Percentiles rank a stretch among this genome's conserved stretches.
phyloP scores from a whole-genome alignment of 2,797 vertebrate genomes.

The Neoniphon sammara region DNA sequence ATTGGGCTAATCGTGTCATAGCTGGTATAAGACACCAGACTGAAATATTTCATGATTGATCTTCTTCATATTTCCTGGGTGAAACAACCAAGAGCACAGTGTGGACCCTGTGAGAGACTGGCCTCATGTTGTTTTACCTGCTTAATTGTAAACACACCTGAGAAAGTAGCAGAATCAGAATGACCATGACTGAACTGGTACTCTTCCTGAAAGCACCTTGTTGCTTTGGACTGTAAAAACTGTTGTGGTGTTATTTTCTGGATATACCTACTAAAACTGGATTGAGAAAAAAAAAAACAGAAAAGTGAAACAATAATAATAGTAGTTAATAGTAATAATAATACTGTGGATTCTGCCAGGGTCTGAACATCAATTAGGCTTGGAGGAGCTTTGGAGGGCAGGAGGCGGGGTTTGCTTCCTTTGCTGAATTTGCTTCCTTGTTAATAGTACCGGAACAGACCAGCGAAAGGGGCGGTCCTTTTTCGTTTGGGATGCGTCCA shows the following conservation, averaged over 20 bases:
- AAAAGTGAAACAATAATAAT: neutral
- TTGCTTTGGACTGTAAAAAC: conserved; percentile 52
- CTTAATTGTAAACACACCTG: conserved; percentile 43
- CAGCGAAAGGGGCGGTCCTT: neutral
- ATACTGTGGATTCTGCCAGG: neutral
- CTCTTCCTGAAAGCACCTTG: conserved; percentile 18
- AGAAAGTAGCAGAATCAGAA: conserved; percentile 37
- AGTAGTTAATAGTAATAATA: too few species aligned
- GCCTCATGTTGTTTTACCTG: conserved; percentile 27
- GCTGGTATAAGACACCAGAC: too few species aligned
- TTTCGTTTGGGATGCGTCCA: neutral
- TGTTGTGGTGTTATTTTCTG: conserved; percentile 4
- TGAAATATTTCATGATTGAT: too few species aligned
- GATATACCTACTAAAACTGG: conserved; percentile 41
- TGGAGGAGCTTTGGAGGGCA: neutral
- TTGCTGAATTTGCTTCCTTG: too few species aligned
- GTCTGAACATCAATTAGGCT: conserved; percentile 8
- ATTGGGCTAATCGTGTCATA: neutral
- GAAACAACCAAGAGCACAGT: conserved; percentile 22
- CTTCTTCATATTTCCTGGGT: conserved; percentile 57
- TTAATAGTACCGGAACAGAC: neutral
- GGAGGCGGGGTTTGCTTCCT: too few species aligned
- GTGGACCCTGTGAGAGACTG: conserved; percentile 21
- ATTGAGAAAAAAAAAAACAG: neutral
- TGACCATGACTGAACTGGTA: neutral